Evolutionary conservation across 2,888 invertebrate genomes (phyloP).

Genomic region (Bugula neritina): DNA sequence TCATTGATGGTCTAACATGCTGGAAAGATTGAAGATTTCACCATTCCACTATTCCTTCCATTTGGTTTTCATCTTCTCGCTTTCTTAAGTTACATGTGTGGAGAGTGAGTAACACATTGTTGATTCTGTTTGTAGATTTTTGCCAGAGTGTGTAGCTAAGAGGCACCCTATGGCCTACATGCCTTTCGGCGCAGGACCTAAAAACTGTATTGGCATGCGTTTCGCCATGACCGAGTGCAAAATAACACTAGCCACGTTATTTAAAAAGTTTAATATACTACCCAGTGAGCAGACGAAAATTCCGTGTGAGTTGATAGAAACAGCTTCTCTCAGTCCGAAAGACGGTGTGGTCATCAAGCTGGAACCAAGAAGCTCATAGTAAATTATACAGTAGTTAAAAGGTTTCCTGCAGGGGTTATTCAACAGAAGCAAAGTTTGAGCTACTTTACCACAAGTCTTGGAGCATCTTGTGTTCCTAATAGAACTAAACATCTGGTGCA

Average conservation of each 20-base stretch:
- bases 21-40: no score
- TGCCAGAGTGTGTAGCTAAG: conserved; percentile 24
- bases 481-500: no score
- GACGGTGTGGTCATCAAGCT: conserved; percentile 27
- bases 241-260: conserved; percentile 29
- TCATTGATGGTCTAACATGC: no score
- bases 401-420: no score
- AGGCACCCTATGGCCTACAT: conserved; percentile 28
- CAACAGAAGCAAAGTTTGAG: no score
- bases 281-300: conserved; percentile 27
- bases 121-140: conserved; percentile 15
- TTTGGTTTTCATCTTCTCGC: no score
- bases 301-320: conserved; percentile 27
- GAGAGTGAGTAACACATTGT: no score
- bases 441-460: no score
- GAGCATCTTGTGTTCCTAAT: background rate
- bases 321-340: conserved; percentile 29
- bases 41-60: no score
- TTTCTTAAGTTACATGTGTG: no score
- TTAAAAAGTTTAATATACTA: conserved; percentile 26
- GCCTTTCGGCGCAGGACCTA: conserved; percentile 27
- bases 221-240: conserved; percentile 29
- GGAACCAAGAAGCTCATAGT: conserved; percentile 16
- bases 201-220: conserved; percentile 27
- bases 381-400: no score